Percentiles rank a stretch among this genome's conserved stretches.
These are phyloP conservation scores for Sphenodon punctatus DNA, from an alignment of 2,797 vertebrate genomes.

Conservation along the genomic window DNA sequence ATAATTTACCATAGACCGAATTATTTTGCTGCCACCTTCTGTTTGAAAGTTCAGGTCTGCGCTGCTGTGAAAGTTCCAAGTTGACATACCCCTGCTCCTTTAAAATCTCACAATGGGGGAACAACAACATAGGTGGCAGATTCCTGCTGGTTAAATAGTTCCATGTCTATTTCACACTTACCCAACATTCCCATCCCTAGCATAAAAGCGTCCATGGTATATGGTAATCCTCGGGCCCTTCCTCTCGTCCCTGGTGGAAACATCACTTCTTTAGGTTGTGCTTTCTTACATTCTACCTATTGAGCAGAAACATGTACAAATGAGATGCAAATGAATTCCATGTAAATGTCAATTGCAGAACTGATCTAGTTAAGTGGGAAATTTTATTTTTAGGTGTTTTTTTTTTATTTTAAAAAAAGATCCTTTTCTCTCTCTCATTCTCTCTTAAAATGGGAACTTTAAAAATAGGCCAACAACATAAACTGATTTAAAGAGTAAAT, in stretches of 20 bases:
- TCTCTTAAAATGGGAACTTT: constrained; percentile 61
- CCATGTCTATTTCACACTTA: constrained; percentile 76
- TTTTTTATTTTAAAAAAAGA: too few species aligned
- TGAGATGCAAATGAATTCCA: constrained; percentile 85
- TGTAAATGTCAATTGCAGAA: constrained; percentile 81
- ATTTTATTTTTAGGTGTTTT: too few species aligned
- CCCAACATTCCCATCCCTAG: constrained; percentile 97
- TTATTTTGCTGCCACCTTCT: constrained; percentile 40
- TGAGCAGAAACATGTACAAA: constrained; percentile 79
- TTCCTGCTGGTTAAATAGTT: neutral
- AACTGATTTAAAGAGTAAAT: constrained; percentile 46
- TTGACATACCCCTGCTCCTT: too few species aligned
- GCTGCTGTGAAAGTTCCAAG: neutral
- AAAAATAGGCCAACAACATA: constrained; percentile 52
- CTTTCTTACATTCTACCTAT: constrained; percentile 99
- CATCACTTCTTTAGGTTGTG: constrained; percentile 98
- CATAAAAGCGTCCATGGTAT: constrained; percentile 98
- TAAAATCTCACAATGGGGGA: neutral
- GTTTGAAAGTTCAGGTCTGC: too few species aligned
- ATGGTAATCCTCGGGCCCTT: constrained; percentile 91
- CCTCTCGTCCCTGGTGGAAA: constrained; percentile 95
- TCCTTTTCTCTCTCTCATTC: constrained; percentile 55
- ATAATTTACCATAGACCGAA: constrained; percentile 74
- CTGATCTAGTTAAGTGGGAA: constrained; percentile 62
- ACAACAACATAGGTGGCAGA: neutral